A percentile compares a stretch with the other conserved stretches of the same genome.
These are phyloP conservation scores for Zaprionus lachaisei DNA, from an alignment of 1,140 invertebrate species.

Conservation along the genomic window DNA sequence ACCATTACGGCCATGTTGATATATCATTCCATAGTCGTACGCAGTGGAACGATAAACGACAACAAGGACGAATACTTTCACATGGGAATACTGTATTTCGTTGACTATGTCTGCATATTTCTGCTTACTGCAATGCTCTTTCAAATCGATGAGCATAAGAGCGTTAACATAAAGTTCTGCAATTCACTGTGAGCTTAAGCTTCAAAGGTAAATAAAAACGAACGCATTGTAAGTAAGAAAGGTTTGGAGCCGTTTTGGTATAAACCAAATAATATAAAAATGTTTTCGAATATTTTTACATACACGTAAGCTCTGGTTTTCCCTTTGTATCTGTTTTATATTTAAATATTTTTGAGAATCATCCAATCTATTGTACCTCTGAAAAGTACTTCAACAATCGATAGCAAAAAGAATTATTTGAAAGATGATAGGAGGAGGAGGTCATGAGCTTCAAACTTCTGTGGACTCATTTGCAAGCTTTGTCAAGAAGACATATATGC, in stretches of 20 bases:
- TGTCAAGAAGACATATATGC: constrained; percentile 13
- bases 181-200: too few relatives aligned
- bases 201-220: too few relatives aligned
- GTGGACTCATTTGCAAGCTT: neutral
- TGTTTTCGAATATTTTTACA: too few relatives aligned
- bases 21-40: constrained; percentile 4
- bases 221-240: neutral
- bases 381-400: constrained; percentile 2
- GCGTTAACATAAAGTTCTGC: neutral
- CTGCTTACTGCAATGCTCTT: neutral
- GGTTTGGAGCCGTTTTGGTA: too few relatives aligned
- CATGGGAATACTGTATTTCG: constrained; percentile 8
- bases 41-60: neutral
- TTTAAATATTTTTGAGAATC: neutral
- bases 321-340: too few relatives aligned
- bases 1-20: neutral
- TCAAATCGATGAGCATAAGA: neutral
- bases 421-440: neutral
- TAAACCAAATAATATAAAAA: too few relatives aligned
- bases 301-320: too few relatives aligned
- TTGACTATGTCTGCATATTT: constrained; percentile 8
- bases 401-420: neutral
- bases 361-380: neutral
- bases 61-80: neutral
- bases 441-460: neutral